Conservation (phyloP, 2,797 vertebrate species). For the Schizopygopsis malacanthus region DNA sequence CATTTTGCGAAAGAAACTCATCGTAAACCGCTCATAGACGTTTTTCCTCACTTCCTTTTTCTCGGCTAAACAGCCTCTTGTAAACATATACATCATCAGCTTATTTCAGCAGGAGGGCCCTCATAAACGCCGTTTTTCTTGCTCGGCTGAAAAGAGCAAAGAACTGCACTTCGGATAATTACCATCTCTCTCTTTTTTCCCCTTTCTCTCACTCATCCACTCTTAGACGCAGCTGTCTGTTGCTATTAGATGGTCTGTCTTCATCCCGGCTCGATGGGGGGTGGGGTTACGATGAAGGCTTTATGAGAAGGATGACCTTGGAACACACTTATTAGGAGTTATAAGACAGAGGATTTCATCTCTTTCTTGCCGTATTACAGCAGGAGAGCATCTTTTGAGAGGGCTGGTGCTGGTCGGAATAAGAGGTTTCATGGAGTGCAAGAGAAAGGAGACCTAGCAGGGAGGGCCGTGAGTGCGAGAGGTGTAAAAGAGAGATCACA, state of each 20-base stretch:
- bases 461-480: constrained; percentile 13
- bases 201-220: constrained; percentile 11
- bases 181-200: constrained; percentile 23
- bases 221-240: constrained; percentile 55
- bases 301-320: constrained; percentile 65
- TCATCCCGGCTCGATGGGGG: constrained; percentile 54
- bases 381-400: constrained; percentile 55
- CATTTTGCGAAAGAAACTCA: not conserved
- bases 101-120: constrained; percentile 51
- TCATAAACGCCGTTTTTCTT: constrained; percentile 27
- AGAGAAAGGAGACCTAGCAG: constrained; percentile 39
- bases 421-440: constrained; percentile 52
- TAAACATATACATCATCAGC: constrained; percentile 50
- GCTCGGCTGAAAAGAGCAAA: constrained; percentile 40
- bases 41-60: constrained; percentile 31
- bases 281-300: constrained; percentile 58
- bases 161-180: constrained; percentile 48
- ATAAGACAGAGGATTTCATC: constrained; percentile 54
- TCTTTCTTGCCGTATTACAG: constrained; percentile 46
- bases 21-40: not conserved
- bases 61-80: constrained; percentile 38
- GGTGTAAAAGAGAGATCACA: constrained; percentile 50
- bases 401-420: constrained; percentile 41
- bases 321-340: constrained; percentile 65
- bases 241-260: constrained; percentile 59